A percentile compares a stretch with the other conserved stretches of the same genome.
phyloP scores from a whole-genome alignment of 2,113 vertebrate species.

The Oophaga pumilio region DNA sequence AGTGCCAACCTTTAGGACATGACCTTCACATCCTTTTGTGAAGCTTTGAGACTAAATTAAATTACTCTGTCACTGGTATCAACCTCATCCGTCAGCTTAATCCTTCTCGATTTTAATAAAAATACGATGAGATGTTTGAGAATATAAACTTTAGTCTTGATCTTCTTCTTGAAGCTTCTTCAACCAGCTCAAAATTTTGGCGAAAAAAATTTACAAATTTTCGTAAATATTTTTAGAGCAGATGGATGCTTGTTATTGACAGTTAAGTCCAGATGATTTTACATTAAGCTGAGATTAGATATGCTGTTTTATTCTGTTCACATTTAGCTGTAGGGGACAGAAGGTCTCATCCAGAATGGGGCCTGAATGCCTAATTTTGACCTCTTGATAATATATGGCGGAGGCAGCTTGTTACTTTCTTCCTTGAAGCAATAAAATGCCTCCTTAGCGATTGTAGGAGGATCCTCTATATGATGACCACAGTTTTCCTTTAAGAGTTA shows the following conservation, averaged over 20 bases:
- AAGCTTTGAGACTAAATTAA: conserved; percentile 60
- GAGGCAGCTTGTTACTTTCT: neutral
- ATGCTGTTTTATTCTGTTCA: neutral
- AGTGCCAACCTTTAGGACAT: conserved; percentile 60
- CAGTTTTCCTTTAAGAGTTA: neutral
- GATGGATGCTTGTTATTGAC: neutral
- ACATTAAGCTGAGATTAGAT: neutral
- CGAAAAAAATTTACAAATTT: neutral
- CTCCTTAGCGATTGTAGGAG: neutral
- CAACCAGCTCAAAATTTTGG: neutral
- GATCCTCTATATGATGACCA: neutral
- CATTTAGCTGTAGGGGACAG: neutral
- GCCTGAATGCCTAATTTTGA: neutral
- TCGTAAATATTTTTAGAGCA: neutral
- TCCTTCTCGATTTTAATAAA: conserved; percentile 34
- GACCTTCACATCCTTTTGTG: conserved; percentile 64
- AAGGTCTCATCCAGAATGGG: neutral
- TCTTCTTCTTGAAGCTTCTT: neutral
- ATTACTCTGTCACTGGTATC: conserved; percentile 59
- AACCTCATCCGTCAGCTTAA: conserved; percentile 49
- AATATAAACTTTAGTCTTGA: conserved; percentile 38
- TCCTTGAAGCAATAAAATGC: neutral
- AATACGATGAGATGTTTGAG: conserved; percentile 44
- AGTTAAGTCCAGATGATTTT: neutral
- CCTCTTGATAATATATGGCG: neutral